phyloP scores from a whole-genome alignment of 1,140 invertebrate species.

The Saxidomus purpurata region DNA sequence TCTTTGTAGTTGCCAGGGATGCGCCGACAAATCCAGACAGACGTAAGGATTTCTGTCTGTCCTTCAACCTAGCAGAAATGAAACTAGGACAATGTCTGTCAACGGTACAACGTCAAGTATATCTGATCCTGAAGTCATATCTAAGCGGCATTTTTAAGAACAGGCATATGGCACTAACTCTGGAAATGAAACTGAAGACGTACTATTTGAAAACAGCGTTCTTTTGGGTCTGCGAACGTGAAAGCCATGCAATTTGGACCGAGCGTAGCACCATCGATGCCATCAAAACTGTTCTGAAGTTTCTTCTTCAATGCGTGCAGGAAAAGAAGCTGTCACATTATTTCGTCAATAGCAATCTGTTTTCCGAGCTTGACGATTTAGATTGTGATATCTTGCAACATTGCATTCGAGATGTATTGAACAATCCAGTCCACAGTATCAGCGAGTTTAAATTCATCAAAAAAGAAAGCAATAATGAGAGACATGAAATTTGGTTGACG shows the following conservation, averaged over 20 bases:
- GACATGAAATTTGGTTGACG: neutral
- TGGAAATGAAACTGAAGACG: conserved; percentile 10
- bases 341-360: conserved; percentile 27
- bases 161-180: neutral
- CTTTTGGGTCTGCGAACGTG: conserved; percentile 52
- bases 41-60: conserved; percentile 32
- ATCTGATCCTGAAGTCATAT: conserved; percentile 46
- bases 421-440: neutral
- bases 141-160: conserved; percentile 19
- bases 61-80: conserved; percentile 28
- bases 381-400: neutral
- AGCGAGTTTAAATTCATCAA: conserved; percentile 5
- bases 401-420: neutral
- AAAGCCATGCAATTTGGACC: neutral
- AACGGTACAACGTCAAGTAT: neutral
- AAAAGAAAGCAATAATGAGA: neutral
- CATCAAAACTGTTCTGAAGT: neutral
- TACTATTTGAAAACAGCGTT: conserved; percentile 40
- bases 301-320: neutral
- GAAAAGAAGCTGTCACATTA: neutral
- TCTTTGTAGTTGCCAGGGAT: conserved; percentile 26
- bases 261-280: neutral
- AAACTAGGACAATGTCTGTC: neutral
- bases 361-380: neutral
- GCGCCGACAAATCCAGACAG: conserved; percentile 25